Conservation (phyloP, 1,140 invertebrate species). For the Triops longicaudatus region DNA sequence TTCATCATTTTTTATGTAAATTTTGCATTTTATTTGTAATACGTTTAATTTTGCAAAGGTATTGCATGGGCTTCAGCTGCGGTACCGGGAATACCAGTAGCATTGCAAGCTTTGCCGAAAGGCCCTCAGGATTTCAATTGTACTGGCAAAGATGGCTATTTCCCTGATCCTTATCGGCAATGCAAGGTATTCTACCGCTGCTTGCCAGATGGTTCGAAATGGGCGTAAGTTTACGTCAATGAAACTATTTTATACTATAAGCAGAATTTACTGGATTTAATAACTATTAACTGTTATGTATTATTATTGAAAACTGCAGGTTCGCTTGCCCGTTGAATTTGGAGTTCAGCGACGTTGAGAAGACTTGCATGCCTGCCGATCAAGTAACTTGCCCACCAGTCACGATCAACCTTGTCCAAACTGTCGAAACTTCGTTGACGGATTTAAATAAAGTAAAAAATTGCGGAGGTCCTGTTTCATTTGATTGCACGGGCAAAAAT, state of each 20-base stretch:
- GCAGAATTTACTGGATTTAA: background rate
- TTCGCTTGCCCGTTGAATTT: conserved; percentile 13
- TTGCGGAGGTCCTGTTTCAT: background rate
- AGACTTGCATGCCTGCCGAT: conserved; percentile 12
- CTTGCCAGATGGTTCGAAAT: conserved; percentile 24
- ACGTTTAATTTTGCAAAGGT: background rate
- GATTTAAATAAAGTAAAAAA: background rate
- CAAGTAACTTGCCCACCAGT: conserved; percentile 15
- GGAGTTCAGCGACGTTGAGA: conserved; percentile 13
- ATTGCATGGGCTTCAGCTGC: background rate
- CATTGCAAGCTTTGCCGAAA: background rate
- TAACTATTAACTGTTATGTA: background rate
- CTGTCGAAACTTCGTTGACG: background rate
- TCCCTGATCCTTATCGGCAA: conserved; percentile 20
- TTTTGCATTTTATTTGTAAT: too few species aligned
- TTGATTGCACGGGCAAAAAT: conserved; percentile 24
- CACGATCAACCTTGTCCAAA: background rate
- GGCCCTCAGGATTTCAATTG: conserved; percentile 24
- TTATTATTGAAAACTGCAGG: background rate
- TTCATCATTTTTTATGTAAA: too few species aligned
- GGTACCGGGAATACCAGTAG: background rate
- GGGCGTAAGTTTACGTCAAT: conserved; percentile 21
- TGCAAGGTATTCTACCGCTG: conserved; percentile 26
- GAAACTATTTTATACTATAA: background rate
- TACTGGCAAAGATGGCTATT: conserved; percentile 26